These are phyloP conservation scores for Dasysyrphus tricinctus DNA, from an alignment of 2,888 invertebrate genomes.

Conservation along the genomic window DNA sequence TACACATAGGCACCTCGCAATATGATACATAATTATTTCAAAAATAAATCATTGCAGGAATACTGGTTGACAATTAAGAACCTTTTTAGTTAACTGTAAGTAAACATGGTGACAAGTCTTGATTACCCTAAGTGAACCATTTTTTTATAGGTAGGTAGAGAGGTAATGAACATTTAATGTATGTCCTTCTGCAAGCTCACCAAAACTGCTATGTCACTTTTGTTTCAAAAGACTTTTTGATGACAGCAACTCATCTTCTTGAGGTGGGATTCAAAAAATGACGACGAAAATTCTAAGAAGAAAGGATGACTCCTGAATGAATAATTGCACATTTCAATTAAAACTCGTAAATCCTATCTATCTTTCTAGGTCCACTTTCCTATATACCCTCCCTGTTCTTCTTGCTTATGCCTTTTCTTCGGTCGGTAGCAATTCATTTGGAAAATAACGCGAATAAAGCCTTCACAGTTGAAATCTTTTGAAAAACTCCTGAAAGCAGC, in stretches of 20 bases:
- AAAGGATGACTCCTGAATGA: constrained; percentile 70
- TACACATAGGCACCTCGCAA: no score
- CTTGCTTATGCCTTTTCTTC: constrained; percentile 4
- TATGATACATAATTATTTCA: constrained; percentile 20
- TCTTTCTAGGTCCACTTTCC: constrained; percentile 35
- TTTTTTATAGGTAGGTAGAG: constrained; percentile 11
- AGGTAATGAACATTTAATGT: neutral
- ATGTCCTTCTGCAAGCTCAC: neutral
- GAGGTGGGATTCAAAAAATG: neutral
- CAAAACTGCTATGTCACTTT: constrained; percentile 30
- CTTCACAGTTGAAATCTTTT: constrained; percentile 72
- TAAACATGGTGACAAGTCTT: constrained; percentile 10
- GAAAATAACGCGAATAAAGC: constrained; percentile 72
- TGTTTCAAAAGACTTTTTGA: constrained; percentile 7
- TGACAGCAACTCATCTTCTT: constrained; percentile 52
- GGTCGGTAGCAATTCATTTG: constrained; percentile 63
- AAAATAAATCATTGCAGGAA: neutral
- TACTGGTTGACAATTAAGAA: constrained; percentile 1
- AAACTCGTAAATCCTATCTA: constrained; percentile 61
- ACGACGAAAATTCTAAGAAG: constrained; percentile 1
- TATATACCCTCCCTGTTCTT: neutral
- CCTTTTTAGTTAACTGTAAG: constrained; percentile 3
- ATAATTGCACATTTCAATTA: constrained; percentile 75
- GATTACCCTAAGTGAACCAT: constrained; percentile 6
- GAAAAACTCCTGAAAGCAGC: constrained; percentile 28